These are phyloP conservation scores for Silurus asotus DNA, from an alignment of 2,113 vertebrate species.

Conservation along the genomic window DNA sequence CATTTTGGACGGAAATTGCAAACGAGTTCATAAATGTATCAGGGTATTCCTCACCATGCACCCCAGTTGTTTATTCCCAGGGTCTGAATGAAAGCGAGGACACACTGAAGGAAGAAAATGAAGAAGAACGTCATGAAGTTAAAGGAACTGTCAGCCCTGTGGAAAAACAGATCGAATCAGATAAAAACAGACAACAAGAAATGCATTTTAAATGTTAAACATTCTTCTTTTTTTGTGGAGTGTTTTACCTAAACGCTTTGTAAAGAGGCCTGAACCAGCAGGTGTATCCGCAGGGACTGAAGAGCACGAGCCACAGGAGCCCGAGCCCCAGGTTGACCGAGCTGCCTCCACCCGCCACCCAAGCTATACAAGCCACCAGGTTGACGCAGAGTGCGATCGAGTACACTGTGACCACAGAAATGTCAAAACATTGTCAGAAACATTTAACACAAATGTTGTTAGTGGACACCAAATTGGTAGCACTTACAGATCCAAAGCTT, in stretches of 20 bases:
- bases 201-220: background rate
- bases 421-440: background rate
- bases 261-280: slow-evolving; percentile 95
- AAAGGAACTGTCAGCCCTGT: slow-evolving; percentile 92
- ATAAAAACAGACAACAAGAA: too few relatives aligned
- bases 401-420: slow-evolving; percentile 78
- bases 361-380: slow-evolving; percentile 87
- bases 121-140: slow-evolving; percentile 98
- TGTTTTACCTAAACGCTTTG: slow-evolving; percentile 89
- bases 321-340: slow-evolving; percentile 85
- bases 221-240: background rate
- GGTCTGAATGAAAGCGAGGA: slow-evolving; percentile 81
- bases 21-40: slow-evolving; percentile 36
- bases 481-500: slow-evolving; percentile 90
- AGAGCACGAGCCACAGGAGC: slow-evolving; percentile 87
- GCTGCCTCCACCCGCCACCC: slow-evolving; percentile 83
- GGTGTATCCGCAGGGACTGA: slow-evolving; percentile 86
- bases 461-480: background rate
- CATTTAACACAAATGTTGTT: background rate
- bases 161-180: background rate
- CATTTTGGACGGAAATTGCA: background rate
- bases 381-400: slow-evolving; percentile 81
- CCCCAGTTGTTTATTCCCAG: slow-evolving; percentile 87
- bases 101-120: slow-evolving; percentile 85
- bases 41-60: slow-evolving; percentile 78